Base-by-base conservation (phyloP, 2,797 vertebrate genomes). In the Gallinago nigripennis region DNA sequence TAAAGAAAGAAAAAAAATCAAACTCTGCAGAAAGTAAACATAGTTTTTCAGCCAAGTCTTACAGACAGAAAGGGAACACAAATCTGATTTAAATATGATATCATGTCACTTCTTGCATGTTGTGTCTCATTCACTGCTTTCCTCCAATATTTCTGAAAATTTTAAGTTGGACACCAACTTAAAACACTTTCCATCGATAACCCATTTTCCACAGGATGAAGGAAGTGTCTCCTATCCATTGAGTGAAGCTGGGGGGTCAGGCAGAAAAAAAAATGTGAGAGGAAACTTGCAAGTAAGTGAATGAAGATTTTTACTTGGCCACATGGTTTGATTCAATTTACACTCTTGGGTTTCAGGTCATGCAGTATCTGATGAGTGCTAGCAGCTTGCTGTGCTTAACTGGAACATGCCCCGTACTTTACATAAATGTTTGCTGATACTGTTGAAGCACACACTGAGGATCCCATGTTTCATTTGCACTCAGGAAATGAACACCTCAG, bases 271-370 rank as follows among this genome's bases (percentile, higher is more conserved):
- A 71, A 54, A 65, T 37, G 23, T 28, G 7, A 46, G n/a, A 91
- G 9, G 15, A 75, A 82, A 88, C 66, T 69, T 81, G 33, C 3
- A 57, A 90, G n/a, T 31, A n/a, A 94, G 21, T 23, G 50, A 68
- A 82, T 43, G 31, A 88, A 83, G 18, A 21, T 72, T 57, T 86
- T 88, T 76, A 65, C 37, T 54, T 65, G 72, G 50, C 54, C 57
- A 63, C 61, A 58, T 51, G n/a, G 51, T 76, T 91, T 82, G 70
- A 88, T 94, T 86, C 83, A 88, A 86, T 95, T 94, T 84, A 53
- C 66, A 82, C 70, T 72, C 66, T 30, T 35, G 63, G 30, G 19
- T 51, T 90, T 79, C 12, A 7, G 27, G 58, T 66, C 66, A 31
- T 14, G 24, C 50, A 20, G n/a, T 69, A 63, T 27, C 18, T 10